These are phyloP conservation scores for Takifugu flavidus DNA, from an alignment of 2,113 vertebrate species.

Conservation along the genomic window DNA sequence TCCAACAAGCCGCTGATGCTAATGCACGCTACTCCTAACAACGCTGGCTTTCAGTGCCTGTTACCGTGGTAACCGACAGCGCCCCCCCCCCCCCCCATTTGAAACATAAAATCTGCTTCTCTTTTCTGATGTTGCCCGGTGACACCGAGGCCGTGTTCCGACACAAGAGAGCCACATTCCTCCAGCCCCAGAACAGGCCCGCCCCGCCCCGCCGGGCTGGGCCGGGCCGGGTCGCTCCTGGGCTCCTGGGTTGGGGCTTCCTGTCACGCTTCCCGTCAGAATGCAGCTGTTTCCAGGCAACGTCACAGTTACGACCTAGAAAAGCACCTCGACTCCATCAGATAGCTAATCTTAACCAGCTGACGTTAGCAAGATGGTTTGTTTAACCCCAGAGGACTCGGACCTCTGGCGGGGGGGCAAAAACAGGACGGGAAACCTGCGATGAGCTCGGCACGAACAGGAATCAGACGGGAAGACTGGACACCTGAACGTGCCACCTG, in stretches of 20 bases:
- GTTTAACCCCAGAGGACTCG: no score
- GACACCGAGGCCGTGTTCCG: constrained; percentile 15
- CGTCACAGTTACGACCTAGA: no score
- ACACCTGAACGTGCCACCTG: no score
- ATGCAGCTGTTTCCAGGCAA: not conserved
- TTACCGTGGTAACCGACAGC: constrained; percentile 46
- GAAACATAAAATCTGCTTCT: not conserved
- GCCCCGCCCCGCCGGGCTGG: not conserved
- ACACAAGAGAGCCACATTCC: constrained; percentile 39
- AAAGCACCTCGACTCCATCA: no score
- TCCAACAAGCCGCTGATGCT: constrained; percentile 2
- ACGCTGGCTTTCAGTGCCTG: constrained; percentile 16
- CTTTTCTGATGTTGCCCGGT: not conserved
- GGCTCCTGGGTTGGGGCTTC: constrained; percentile 53
- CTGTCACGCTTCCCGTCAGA: constrained; percentile 55
- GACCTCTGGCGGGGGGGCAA: no score
- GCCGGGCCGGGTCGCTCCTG: constrained; percentile 10
- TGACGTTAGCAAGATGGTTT: no score
- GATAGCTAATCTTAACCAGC: no score
- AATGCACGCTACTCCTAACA: not conserved
- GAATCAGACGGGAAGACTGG: no score
- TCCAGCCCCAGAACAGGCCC: not conserved
- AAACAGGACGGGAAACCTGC: no score
- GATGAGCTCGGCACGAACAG: no score
- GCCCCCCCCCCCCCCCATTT: constrained; percentile 14